A percentile compares a stretch with the other conserved stretches of the same genome.
Evolutionary conservation across 2,888 invertebrate species (phyloP).

Genomic region (Cantharis flavilabris): DNA sequence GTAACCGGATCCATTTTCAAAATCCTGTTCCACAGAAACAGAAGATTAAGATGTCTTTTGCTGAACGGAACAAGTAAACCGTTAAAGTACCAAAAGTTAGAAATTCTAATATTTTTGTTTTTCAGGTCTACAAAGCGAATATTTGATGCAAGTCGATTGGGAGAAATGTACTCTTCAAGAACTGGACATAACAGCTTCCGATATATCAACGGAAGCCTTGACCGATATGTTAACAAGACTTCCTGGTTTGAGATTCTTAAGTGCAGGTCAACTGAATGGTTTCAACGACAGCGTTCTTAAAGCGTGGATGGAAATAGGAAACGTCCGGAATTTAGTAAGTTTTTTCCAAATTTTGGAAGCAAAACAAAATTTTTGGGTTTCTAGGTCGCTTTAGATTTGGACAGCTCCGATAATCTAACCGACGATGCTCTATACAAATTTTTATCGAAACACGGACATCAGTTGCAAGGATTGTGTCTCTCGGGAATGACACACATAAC

Average conservation of each 20-base stretch:
- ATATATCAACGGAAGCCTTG: conserved; percentile 90
- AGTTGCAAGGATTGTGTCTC: conserved; percentile 84
- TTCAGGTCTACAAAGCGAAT: conserved; percentile 85
- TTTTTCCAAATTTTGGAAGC: not conserved
- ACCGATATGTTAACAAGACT: conserved; percentile 89
- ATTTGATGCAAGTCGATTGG: conserved; percentile 97
- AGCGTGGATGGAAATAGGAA: conserved; percentile 88
- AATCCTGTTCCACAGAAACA: conserved; percentile 89
- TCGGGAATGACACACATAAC: conserved; percentile 98
- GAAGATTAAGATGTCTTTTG: conserved; percentile 87
- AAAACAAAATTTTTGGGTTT: conserved; percentile 33
- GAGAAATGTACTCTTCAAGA: conserved; percentile 92
- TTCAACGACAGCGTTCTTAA: conserved; percentile 95
- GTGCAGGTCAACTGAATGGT: conserved; percentile 96
- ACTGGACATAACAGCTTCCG: conserved; percentile 96
- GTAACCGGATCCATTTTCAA: conserved; percentile 96
- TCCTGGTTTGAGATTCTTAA: conserved; percentile 84
- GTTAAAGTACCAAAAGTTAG: conserved; percentile 29
- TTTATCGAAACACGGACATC: conserved; percentile 85
- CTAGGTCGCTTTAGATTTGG: conserved; percentile 86
- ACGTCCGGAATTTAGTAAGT: conserved; percentile 60
- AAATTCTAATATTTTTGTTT: conserved; percentile 26
- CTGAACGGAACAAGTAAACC: conserved; percentile 93
- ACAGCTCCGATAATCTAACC: conserved; percentile 92
- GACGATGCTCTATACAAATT: conserved; percentile 94